phyloP scores from a whole-genome alignment of 2,797 vertebrate genomes.

The Sebastes variabilis region DNA sequence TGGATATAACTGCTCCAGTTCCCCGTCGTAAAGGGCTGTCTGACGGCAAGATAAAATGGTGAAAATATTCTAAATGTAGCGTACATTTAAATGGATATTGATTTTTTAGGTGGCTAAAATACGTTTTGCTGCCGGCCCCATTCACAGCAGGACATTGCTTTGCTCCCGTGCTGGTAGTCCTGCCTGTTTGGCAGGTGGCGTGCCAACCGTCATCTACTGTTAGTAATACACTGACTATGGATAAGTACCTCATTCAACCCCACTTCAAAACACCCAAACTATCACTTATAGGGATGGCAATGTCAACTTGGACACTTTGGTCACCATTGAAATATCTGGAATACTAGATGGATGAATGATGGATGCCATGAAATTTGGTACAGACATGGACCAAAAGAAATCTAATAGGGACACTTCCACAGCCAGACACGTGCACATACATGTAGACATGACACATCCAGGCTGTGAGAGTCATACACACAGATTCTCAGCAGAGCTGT shows the following conservation, averaged over 20 bases:
- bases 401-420: conserved; percentile 59
- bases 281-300: not conserved
- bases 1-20: too few species aligned
- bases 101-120: too few species aligned
- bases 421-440: not conserved
- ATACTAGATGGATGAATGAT: not conserved
- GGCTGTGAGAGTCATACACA: conserved; percentile 13
- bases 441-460: conserved; percentile 14
- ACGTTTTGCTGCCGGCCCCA: too few species aligned
- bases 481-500: conserved; percentile 44
- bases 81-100: too few species aligned
- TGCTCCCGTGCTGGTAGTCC: too few species aligned
- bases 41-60: too few species aligned
- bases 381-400: not conserved
- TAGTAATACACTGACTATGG: too few species aligned
- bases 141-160: too few species aligned
- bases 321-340: not conserved
- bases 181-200: too few species aligned
- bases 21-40: too few species aligned
- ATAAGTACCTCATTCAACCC: not conserved
- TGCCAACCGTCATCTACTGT: too few species aligned
- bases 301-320: not conserved
- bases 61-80: too few species aligned
- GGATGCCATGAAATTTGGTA: not conserved
- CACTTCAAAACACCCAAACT: not conserved